Evolutionary conservation across 2,888 invertebrate genomes (phyloP).

Genomic region (Watsonalla binaria): DNA sequence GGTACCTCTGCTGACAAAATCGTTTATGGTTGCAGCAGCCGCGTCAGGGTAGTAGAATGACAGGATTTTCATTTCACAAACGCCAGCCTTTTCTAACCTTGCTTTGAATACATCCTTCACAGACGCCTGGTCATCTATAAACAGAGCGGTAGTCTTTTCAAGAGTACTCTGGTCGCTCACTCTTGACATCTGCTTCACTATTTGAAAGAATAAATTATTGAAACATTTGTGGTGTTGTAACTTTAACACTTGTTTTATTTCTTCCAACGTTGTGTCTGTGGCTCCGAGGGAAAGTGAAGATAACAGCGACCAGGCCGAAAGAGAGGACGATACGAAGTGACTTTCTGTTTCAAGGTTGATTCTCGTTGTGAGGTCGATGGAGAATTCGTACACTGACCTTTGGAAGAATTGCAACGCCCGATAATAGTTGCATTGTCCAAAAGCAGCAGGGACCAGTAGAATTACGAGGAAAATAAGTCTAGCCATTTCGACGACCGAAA

Average conservation of each 20-base stretch:
- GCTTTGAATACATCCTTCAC: slow-evolving; percentile 34
- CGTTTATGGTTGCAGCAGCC: slow-evolving; percentile 47
- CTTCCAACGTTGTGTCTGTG: slow-evolving; percentile 35
- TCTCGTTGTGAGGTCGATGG: slow-evolving; percentile 32
- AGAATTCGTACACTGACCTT: slow-evolving; percentile 45
- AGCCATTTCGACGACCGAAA: slow-evolving; percentile 29
- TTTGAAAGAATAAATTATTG: slow-evolving; percentile 47
- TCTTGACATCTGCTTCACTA: slow-evolving; percentile 29
- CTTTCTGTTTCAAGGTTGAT: slow-evolving; percentile 50
- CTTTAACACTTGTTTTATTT: slow-evolving; percentile 41
- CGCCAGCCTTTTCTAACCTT: slow-evolving; percentile 26
- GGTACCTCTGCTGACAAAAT: slow-evolving; percentile 44
- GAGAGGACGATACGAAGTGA: slow-evolving; percentile 54
- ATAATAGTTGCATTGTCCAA: slow-evolving; percentile 34
- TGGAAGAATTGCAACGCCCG: slow-evolving; percentile 29
- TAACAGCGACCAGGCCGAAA: slow-evolving; percentile 59
- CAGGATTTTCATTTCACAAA: slow-evolving; percentile 37
- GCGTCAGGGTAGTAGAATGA: slow-evolving; percentile 33
- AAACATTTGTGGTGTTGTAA: slow-evolving; percentile 50
- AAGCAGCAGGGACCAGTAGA: slow-evolving; percentile 21
- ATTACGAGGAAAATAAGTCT: slow-evolving; percentile 26
- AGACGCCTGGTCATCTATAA: slow-evolving; percentile 37
- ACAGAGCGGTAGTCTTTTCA: slow-evolving; percentile 46
- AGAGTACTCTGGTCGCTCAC: slow-evolving; percentile 30
- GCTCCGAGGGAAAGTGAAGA: slow-evolving; percentile 53